A percentile compares a stretch with the other conserved stretches of the same genome.
phyloP scores from a whole-genome alignment of 2,113 vertebrate genomes.

The Dendrocopos noguchii region DNA sequence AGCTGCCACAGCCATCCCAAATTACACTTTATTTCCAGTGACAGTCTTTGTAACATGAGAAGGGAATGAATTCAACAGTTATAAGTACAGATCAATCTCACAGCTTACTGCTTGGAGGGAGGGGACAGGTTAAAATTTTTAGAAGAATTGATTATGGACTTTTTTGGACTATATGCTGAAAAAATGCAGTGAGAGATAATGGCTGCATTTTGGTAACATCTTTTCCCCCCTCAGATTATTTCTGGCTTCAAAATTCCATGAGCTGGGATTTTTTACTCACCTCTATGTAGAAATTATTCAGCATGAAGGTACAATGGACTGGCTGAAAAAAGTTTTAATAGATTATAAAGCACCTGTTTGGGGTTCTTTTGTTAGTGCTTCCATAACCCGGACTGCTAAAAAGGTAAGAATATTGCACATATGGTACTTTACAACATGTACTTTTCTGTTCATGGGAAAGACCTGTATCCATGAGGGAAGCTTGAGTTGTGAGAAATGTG shows the following conservation, averaged over 20 bases:
- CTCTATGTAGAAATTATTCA: constrained; percentile 3
- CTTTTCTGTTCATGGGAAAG: neutral
- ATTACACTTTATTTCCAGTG: constrained; percentile 78
- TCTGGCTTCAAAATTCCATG: neutral
- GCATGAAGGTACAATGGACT: neutral
- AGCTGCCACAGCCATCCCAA: constrained; percentile 69
- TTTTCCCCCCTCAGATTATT: neutral
- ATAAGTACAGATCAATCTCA: constrained; percentile 70
- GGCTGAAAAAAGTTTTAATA: neutral
- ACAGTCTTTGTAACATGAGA: constrained; percentile 78
- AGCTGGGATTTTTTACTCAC: constrained; percentile 1
- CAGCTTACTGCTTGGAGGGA: constrained; percentile 18
- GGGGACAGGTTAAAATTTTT: constrained; percentile 15
- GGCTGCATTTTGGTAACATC: neutral
- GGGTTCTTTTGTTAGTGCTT: neutral
- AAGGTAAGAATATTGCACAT: neutral
- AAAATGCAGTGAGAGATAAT: constrained; percentile 11
- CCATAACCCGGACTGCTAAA: neutral
- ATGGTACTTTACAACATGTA: neutral
- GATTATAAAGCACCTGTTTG: constrained; percentile 15
- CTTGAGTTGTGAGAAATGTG: neutral
- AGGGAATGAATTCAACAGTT: constrained; percentile 70
- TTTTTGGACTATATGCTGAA: neutral
- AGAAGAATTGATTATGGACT: neutral
- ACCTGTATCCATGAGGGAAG: neutral